These are phyloP conservation scores for Hipparchia semele DNA, from an alignment of 2,888 invertebrate species.

Conservation along the genomic window DNA sequence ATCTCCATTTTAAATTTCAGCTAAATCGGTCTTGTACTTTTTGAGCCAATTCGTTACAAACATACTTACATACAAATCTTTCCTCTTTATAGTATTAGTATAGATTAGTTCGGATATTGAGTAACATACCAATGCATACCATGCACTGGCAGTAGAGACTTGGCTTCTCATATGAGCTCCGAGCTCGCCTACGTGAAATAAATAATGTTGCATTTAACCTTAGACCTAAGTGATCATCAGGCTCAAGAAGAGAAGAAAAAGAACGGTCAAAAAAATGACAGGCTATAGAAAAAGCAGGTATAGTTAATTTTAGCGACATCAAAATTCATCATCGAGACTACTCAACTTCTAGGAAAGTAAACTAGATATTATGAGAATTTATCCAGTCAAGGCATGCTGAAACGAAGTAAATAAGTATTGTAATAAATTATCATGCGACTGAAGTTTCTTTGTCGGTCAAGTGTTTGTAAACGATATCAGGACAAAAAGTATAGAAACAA, in stretches of 20 bases:
- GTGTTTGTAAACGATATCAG: neutral
- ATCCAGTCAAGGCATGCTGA: neutral
- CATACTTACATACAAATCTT: too few species aligned
- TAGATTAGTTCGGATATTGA: too few species aligned
- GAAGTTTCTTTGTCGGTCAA: neutral
- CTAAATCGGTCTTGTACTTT: too few species aligned
- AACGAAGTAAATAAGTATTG: neutral
- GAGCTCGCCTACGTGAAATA: too few species aligned
- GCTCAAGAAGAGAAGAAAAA: neutral
- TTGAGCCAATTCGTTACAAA: too few species aligned
- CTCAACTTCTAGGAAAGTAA: neutral
- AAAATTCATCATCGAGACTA: neutral
- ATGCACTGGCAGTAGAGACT: too few species aligned
- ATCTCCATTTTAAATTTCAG: too few species aligned
- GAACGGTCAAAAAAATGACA: neutral
- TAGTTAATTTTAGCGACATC: neutral
- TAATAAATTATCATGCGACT: too few species aligned
- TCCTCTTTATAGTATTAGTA: too few species aligned
- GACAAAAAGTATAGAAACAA: conserved; percentile 3
- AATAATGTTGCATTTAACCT: too few species aligned
- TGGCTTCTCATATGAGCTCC: too few species aligned
- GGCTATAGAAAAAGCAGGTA: neutral
- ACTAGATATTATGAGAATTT: neutral
- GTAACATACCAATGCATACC: too few species aligned
- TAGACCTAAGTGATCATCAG: neutral